Base-by-base conservation (phyloP, 2,888 invertebrate genomes). In the Stramonita haemastoma region DNA sequence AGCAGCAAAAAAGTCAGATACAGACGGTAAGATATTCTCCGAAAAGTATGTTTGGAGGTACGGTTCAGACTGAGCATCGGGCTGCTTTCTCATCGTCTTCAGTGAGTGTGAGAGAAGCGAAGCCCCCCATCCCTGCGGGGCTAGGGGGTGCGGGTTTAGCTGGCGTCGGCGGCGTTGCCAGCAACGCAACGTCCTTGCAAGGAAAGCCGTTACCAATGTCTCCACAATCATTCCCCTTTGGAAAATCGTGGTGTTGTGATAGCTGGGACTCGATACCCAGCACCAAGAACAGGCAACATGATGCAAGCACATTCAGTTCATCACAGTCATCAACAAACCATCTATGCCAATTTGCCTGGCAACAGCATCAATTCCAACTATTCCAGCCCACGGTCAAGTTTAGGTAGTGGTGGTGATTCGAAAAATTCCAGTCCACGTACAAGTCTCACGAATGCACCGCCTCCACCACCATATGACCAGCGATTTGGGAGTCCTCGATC, bases 371-470 rank as follows among this genome's bases (percentile, higher is more conserved):
- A 89, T 87, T 92, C 93, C 8, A 92, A 90, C 86, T 93, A 92
- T 91, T 93, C 93, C 77, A 96, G 96, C 91, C 95, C 96, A 34
- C 95, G 96, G 91, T 96, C 94, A 17, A 95, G 94, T 92, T 91
- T 94, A 32, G 93, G 94, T 46, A 94, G 94, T 92, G 94, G 93
- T 29, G 94, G 94, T 17, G 94, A 95, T 91, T 94, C 94, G 2
- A 94, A 94, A 90, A 94, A 92, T 90, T 94, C 94, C 32, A 95
- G 95, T 91, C 95, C 94, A 66, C 92, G 94, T 36, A 92, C 94
- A 19, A 94, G 94, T 91, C 87, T 94, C 19, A 92, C 93, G 46
- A 93, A 93, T 84, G 93, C 93, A 11, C 93, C 93, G 19, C 93
- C 93, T 26, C 93, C 93, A 13, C 93, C 93, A 17, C 93, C 93